Conservation (phyloP, 2,113 vertebrate species). For the Cinclus cinclus region DNA sequence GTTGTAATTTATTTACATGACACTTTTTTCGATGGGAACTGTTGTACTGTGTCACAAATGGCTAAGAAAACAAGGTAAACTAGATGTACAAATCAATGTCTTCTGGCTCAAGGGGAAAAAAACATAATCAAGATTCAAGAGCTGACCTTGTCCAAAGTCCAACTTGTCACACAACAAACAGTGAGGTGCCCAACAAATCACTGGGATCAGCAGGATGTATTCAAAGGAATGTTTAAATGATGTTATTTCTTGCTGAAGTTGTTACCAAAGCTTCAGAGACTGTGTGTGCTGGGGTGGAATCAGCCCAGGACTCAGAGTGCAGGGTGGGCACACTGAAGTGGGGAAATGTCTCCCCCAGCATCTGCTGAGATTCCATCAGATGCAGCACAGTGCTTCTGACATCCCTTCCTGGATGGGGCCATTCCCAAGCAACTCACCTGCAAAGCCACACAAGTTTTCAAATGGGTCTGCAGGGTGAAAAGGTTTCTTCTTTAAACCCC, state of each 20-base stretch:
- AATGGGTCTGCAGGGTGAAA: not conserved
- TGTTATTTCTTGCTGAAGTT: constrained; percentile 15
- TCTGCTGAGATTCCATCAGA: not conserved
- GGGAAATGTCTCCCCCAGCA: not conserved
- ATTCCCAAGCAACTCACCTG: not conserved
- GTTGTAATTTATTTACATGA: constrained; percentile 90
- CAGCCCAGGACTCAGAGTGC: not conserved
- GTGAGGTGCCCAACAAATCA: constrained; percentile 74
- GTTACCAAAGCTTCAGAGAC: not conserved
- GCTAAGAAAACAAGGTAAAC: constrained; percentile 93
- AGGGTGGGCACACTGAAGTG: not conserved
- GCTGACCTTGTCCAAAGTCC: constrained; percentile 87
- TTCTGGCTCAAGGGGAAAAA: constrained; percentile 84
- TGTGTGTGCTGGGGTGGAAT: accelerated
- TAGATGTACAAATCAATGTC: constrained; percentile 92
- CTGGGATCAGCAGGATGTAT: constrained; percentile 61
- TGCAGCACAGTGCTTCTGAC: not conserved
- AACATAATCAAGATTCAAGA: constrained; percentile 88
- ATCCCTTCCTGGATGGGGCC: not conserved
- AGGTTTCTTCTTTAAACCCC: not conserved
- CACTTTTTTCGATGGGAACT: constrained; percentile 88
- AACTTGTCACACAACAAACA: constrained; percentile 81
- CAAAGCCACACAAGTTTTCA: not conserved
- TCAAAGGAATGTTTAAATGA: constrained; percentile 28
- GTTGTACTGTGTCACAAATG: constrained; percentile 91